Evolutionary conservation across 2,113 vertebrate genomes (phyloP).

Genomic region (Phoenicopterus ruber): DNA sequence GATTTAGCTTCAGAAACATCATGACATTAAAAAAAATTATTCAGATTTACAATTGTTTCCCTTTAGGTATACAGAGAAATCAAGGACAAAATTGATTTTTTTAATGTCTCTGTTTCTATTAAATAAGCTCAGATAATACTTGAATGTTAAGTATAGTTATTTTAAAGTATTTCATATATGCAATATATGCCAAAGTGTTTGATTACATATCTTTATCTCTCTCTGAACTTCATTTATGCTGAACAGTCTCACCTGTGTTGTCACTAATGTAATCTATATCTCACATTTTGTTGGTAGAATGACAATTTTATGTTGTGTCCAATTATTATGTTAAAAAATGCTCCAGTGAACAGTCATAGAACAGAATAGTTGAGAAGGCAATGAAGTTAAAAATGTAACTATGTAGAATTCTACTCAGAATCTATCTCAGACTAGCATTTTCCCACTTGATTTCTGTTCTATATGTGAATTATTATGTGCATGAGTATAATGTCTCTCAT

Average conservation of each 20-base stretch:
- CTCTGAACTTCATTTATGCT: constrained; percentile 55
- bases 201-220: constrained; percentile 32
- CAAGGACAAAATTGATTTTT: background rate
- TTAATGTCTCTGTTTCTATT: background rate
- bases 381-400: background rate
- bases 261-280: constrained; percentile 28
- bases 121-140: constrained; percentile 31
- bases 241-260: constrained; percentile 18
- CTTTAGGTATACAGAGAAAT: background rate
- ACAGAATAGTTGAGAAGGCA: background rate
- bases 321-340: constrained; percentile 52
- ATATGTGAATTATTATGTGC: background rate
- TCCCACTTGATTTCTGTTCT: constrained; percentile 1
- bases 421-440: constrained; percentile 11
- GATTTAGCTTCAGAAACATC: constrained; percentile 47
- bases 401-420: background rate
- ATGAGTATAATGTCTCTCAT: background rate
- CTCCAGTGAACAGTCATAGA: background rate
- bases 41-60: constrained; percentile 4
- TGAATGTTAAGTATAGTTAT: constrained; percentile 6
- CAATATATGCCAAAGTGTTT: background rate
- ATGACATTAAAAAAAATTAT: background rate
- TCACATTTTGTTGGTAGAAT: constrained; percentile 24
- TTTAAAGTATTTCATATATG: background rate
- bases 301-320: constrained; percentile 39